Evolutionary conservation across 2,113 vertebrate species (phyloP), one percentile per base, ranked within the genome.

Genomic region (Pan paniscus): DNA sequence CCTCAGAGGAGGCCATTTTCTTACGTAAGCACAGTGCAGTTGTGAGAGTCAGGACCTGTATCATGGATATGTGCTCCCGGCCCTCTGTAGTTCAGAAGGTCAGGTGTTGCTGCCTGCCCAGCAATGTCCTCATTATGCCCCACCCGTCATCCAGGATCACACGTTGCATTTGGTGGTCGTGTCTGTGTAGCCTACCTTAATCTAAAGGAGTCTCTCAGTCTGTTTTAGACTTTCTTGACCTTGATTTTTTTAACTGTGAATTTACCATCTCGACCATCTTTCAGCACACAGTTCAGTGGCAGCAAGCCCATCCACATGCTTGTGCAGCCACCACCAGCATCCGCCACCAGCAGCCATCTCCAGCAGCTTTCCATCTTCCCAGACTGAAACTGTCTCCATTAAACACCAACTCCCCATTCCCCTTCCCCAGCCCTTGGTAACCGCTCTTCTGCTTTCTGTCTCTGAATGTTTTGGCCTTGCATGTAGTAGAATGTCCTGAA

Each of bases 181-280:
- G 18, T 61, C 35, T 75, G 8, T 38, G 22, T 50, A 78, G 61
- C 46, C 6, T 76, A 17, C 35, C 83, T 85, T n/a, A 48, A 46
- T 88, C n/a, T 73, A 82, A 55, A 76, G 40, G 61, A 27, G 85
- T 22, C 35, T 84, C 46, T 81, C 30, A 48, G 82, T 20, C 57
- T 90, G 86, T 81, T 68, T 73, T 83, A 79, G 32, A 82, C 61
- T 78, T 87, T 61, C 40, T 48, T 76, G 52, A 90, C 59, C 40
- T 89, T 59, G 46, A 17, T 59, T 38, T 10, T 46, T 57, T 25
- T n/a, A 8, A 64, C 61, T 10, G 22, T 64, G 23, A 50, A 40
- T 38, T 7, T 27, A 50, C 13, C 22, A 73, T 73, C 38, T 30
- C 17, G 0, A 5, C 50, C 61, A 3, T 76, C 30, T 59, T 57